Percentiles rank a stretch among this genome's conserved stretches.
phyloP scores from a whole-genome alignment of 2,888 invertebrate species.

The Paralinhomoeus sp. region DNA sequence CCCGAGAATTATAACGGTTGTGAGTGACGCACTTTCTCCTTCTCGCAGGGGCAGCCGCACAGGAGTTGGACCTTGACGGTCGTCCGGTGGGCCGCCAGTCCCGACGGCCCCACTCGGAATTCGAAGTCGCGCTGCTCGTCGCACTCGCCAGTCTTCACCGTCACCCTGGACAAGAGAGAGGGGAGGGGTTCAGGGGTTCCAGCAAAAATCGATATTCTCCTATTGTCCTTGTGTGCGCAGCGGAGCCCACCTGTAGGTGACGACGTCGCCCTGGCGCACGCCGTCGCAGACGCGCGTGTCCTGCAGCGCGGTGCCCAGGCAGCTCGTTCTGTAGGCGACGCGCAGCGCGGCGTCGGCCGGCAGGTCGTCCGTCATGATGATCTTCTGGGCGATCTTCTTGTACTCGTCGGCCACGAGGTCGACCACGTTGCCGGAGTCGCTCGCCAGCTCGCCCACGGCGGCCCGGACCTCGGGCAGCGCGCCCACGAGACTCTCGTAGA shows the following conservation, averaged over 20 bases:
- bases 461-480: slow-evolving; percentile 63
- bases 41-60: slow-evolving; percentile 76
- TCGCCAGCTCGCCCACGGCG: slow-evolving; percentile 61
- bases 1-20: no score
- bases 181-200: no score
- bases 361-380: slow-evolving; percentile 4
- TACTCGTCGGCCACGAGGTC: slow-evolving; percentile 76
- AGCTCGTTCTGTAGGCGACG: slow-evolving; percentile 59
- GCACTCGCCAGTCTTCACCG: slow-evolving; percentile 28
- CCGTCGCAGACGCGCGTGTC: slow-evolving; percentile 70
- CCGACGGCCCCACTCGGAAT: slow-evolving; percentile 69
- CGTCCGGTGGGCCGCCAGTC: slow-evolving; percentile 62
- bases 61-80: slow-evolving; percentile 66
- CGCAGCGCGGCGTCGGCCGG: slow-evolving; percentile 46
- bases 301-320: slow-evolving; percentile 36
- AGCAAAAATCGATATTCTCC: no score
- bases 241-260: no score
- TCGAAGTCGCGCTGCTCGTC: slow-evolving; percentile 21
- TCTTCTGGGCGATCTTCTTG: slow-evolving; percentile 6
- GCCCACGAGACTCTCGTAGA: slow-evolving; percentile 56
- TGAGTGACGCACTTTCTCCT: no score
- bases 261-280: slow-evolving; percentile 64
- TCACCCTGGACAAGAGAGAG: no score
- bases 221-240: no score
- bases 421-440: slow-evolving; percentile 87